Evolutionary conservation across 2,113 vertebrate species (phyloP).

Genomic region (Thunnus thynnus): DNA sequence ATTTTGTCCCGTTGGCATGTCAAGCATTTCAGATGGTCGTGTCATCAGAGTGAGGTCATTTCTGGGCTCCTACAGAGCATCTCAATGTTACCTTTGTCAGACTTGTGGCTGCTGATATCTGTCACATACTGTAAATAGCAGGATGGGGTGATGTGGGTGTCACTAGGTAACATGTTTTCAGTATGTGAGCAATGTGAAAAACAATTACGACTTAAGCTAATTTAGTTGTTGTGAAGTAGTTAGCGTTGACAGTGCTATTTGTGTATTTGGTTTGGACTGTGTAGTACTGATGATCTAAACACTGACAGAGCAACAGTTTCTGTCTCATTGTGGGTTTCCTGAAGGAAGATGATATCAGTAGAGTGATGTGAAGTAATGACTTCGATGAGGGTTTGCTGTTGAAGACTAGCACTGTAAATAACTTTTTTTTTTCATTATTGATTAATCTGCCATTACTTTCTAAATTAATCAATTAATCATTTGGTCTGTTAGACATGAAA

Average conservation of each 20-base stretch:
- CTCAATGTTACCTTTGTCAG: neutral
- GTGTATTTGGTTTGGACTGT: too few species aligned
- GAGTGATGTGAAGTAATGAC: conserved; percentile 1
- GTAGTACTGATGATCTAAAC: conserved; percentile 11
- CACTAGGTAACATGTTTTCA: neutral
- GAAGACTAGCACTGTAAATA: too few species aligned
- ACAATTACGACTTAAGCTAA: neutral
- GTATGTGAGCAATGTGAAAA: neutral
- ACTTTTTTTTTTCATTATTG: too few species aligned
- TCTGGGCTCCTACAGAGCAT: neutral
- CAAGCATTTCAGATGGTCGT: conserved; percentile 59
- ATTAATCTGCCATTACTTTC: too few species aligned
- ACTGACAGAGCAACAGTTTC: neutral
- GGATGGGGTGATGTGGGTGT: neutral
- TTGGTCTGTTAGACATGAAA: too few species aligned
- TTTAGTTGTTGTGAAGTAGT: neutral
- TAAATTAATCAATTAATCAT: too few species aligned
- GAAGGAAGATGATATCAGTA: conserved; percentile 15
- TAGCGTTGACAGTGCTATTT: neutral
- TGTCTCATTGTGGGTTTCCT: neutral
- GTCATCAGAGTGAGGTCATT: conserved; percentile 32
- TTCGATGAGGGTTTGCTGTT: neutral
- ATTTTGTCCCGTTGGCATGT: conserved; percentile 39
- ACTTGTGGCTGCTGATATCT: neutral
- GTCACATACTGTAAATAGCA: neutral